phyloP scores from a whole-genome alignment of 2,113 vertebrate species.

The Seriola dumerili region DNA sequence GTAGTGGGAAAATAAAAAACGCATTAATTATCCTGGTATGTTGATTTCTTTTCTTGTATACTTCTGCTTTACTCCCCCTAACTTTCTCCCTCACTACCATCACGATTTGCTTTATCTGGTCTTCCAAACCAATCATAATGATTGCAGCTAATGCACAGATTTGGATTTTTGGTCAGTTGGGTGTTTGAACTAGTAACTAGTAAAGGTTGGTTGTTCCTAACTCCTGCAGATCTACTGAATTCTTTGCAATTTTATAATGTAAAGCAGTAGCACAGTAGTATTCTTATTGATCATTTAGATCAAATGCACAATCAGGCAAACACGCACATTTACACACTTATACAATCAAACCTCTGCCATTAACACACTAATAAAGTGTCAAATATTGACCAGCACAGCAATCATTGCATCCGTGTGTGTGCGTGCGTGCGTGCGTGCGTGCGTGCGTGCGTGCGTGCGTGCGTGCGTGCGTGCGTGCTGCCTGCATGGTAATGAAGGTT shows the following conservation, averaged over 20 bases:
- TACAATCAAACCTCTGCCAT: constrained; percentile 26
- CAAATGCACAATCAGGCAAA: constrained; percentile 15
- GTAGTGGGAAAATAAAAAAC: not conserved
- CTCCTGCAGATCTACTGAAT: not conserved
- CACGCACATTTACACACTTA: constrained; percentile 24
- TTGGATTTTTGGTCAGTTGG: not conserved
- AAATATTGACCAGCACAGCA: constrained; percentile 58
- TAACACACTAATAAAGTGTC: constrained; percentile 59
- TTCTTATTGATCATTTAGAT: constrained; percentile 11
- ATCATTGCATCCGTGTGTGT: constrained; percentile 12
- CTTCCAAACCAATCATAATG: not conserved
- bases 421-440: too few relatives aligned
- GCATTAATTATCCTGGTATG: not conserved
- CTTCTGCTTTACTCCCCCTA: not conserved
- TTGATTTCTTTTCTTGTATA: not conserved
- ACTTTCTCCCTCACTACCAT: not conserved
- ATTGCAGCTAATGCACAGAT: not conserved
- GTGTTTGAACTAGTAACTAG: not conserved
- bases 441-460: too few relatives aligned
- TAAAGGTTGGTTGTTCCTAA: not conserved
- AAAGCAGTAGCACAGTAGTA: not conserved
- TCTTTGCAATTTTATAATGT: not conserved
- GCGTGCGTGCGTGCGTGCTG: constrained; percentile 15
- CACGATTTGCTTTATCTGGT: not conserved
- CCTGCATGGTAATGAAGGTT: constrained; percentile 29